phyloP scores from a whole-genome alignment of 1,140 invertebrate species.

The Meloidogyne exigua region DNA sequence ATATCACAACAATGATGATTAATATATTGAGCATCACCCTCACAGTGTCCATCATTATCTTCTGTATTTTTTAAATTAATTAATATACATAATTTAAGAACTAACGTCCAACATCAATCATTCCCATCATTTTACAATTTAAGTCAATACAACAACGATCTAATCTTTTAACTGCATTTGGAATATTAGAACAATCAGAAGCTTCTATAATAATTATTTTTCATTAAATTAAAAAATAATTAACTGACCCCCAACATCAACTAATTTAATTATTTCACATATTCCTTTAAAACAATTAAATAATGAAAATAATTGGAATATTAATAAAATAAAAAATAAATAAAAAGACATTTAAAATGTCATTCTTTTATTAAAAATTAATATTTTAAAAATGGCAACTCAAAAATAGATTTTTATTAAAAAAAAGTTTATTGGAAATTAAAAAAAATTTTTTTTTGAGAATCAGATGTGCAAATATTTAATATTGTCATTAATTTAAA shows the following conservation, averaged over 20 bases:
- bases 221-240: not conserved
- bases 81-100: not conserved
- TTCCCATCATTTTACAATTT: not conserved
- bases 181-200: not conserved
- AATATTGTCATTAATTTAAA: not conserved
- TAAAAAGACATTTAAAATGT: not conserved
- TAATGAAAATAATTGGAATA: not conserved
- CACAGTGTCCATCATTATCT: not conserved
- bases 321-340: constrained; percentile 1
- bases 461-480: not conserved
- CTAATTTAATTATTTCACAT: not conserved
- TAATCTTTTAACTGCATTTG: not conserved
- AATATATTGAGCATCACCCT: not conserved
- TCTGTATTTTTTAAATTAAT: not conserved
- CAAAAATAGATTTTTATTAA: no score
- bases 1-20: not conserved
- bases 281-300: constrained; percentile 2
- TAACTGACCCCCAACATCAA: not conserved
- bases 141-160: not conserved
- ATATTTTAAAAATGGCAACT: not conserved
- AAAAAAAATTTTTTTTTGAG: no score
- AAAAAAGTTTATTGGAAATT: no score
- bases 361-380: not conserved
- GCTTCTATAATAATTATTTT: not conserved
- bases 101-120: not conserved